Evolutionary conservation across 2,113 vertebrate species (phyloP), one percentile per base, ranked within the genome.

Genomic region (Anthoscopus minutus): DNA sequence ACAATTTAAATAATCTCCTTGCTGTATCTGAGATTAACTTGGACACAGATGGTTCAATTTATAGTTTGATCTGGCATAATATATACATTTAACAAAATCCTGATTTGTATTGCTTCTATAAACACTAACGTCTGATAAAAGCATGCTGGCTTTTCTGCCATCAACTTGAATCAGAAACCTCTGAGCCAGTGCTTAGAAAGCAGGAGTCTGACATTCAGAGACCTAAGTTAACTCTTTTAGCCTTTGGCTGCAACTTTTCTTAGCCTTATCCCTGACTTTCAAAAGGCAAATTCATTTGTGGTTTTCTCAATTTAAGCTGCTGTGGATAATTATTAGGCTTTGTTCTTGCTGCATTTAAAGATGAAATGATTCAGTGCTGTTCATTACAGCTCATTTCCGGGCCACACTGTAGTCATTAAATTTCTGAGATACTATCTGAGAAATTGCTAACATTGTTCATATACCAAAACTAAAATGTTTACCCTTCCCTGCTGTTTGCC

Each of bases 31-130:
- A 98, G 96, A 98, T 97, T 97, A 97, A 94, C 87, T 95, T 96
- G 96, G 94, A 95, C 92, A 92, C 98, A 98, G 97, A 98, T 98
- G 98, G 97, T 98, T 98, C 97, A 97, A 96, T 96, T 98, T 98
- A 98, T 79, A 97, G 95, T 97, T 98, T 97, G 96, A 98, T 97
- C 96, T 98, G 95, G 96, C 40, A 2, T 98, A 97, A 97, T 97
- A 97, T 78, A 97, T 96, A 96, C 96, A 96, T 98, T 98, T 95
- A 96, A 96, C 94, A 97, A 98, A 98, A 98, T 98, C 96, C 97
- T 98, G 97, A 72, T 97, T 98, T 95, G 96, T 97, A 97, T 98
- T 97, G 96, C 97, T 97, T 98, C 96, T 98, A 95, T 98, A 98
- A 98, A 98, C 97, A 98, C 86, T 96, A 74, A 92, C 1, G 44